Conservation (phyloP, 1,140 invertebrate genomes). For the Eriocheir sinensis region DNA sequence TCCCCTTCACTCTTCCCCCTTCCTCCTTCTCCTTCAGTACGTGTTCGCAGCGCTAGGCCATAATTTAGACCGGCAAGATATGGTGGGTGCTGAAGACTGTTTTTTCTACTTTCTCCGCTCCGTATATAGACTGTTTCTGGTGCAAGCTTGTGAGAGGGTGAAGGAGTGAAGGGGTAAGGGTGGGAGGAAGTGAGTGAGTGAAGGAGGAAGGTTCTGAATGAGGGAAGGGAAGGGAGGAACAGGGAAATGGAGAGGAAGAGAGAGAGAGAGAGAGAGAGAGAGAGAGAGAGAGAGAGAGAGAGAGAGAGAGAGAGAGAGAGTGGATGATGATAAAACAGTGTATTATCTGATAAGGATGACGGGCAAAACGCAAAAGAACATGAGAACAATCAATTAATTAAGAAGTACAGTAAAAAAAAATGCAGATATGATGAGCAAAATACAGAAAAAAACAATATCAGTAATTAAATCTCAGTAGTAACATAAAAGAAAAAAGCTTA, state of each 20-base stretch:
- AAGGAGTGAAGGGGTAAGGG: too few relatives aligned
- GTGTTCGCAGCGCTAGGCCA: not conserved
- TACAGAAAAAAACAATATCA: too few relatives aligned
- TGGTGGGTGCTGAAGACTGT: not conserved
- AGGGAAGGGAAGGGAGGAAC: not conserved
- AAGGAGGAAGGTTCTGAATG: not conserved
- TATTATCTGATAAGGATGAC: too few relatives aligned
- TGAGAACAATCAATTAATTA: too few relatives aligned
- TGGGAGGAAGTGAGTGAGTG: too few relatives aligned
- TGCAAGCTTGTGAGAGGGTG: not conserved
- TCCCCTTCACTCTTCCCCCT: not conserved
- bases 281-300: constrained; percentile 1
- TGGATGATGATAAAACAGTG: too few relatives aligned
- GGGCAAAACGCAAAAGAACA: too few relatives aligned
- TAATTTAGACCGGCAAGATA: not conserved
- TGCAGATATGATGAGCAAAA: too few relatives aligned
- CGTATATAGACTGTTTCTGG: constrained; percentile 12
- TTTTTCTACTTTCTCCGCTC: not conserved
- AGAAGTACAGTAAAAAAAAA: too few relatives aligned
- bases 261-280: not conserved
- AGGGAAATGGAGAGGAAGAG: not conserved
- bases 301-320: constrained; percentile 1
- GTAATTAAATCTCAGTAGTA: too few relatives aligned
- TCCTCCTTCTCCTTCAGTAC: not conserved
- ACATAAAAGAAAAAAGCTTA: too few relatives aligned